Conservation (phyloP, 1,140 invertebrate species). For the Hylaeus volcanicus region DNA sequence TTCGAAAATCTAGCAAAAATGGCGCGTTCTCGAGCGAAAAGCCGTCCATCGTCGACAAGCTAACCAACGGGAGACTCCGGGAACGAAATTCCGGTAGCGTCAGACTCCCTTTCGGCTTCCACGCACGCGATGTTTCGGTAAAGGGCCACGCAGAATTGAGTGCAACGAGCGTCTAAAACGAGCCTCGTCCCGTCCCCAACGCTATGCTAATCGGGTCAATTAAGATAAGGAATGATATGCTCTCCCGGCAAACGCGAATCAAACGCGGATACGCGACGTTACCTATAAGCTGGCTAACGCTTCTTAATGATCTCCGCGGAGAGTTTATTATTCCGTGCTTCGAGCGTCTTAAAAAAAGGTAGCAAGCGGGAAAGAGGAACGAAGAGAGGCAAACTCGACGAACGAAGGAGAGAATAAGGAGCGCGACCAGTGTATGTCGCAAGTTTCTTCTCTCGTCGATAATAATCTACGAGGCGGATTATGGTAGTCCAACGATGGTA, state of each 20-base stretch:
- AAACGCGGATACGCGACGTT: slow-evolving; percentile 27
- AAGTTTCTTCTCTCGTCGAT: slow-evolving; percentile 56
- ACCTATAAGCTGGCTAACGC: slow-evolving; percentile 14
- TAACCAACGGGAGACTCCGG: background rate
- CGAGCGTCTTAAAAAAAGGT: background rate
- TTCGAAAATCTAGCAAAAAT: too few relatives aligned
- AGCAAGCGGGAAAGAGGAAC: slow-evolving; percentile 15
- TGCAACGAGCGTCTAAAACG: slow-evolving; percentile 29
- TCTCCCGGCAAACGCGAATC: slow-evolving; percentile 42
- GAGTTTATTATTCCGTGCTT: slow-evolving; percentile 33
- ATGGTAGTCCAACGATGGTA: slow-evolving; percentile 58
- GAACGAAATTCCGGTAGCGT: slow-evolving; percentile 45
- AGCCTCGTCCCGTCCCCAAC: background rate
- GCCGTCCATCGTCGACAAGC: background rate
- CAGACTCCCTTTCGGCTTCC: background rate
- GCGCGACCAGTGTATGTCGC: slow-evolving; percentile 49
- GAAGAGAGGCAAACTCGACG: slow-evolving; percentile 5
- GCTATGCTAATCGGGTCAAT: slow-evolving; percentile 52
- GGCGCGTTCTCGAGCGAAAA: background rate
- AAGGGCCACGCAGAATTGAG: slow-evolving; percentile 24
- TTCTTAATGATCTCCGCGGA: slow-evolving; percentile 31
- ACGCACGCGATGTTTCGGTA: slow-evolving; percentile 16
- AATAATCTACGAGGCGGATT: slow-evolving; percentile 64
- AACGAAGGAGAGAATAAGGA: slow-evolving; percentile 5
- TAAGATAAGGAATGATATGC: slow-evolving; percentile 49